phyloP scores from a whole-genome alignment of 2,888 invertebrate genomes.

The Prosapia bicincta region DNA sequence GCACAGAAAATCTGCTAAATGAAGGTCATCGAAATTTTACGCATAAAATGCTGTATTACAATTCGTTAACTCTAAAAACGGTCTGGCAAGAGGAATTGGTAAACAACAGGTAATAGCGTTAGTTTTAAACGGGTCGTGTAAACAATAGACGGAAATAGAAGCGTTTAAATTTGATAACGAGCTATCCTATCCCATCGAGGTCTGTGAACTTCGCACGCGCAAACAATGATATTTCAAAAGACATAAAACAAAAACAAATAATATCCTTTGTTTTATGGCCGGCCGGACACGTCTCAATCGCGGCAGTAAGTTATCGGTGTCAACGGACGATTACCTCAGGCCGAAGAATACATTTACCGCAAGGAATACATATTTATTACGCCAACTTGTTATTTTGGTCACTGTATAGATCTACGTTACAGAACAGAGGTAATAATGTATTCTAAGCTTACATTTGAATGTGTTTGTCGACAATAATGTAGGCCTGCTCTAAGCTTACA shows the following conservation, averaged over 20 bases:
- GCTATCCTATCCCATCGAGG: neutral
- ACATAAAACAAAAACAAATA: neutral
- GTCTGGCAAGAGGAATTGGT: neutral
- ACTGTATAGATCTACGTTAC: too few relatives aligned
- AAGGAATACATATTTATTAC: neutral
- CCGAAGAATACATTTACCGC: neutral
- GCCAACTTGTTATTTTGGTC: neutral
- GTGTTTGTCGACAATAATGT: too few relatives aligned
- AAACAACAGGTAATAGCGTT: neutral
- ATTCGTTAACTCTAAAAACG: too few relatives aligned
- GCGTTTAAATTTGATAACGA: neutral
- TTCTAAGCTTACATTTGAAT: too few relatives aligned
- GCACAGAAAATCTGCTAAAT: too few relatives aligned
- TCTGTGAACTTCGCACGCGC: neutral
- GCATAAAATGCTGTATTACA: too few relatives aligned
- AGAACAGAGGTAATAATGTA: too few relatives aligned
- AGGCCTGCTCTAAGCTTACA: too few relatives aligned
- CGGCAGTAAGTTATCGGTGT: neutral
- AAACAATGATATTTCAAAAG: neutral
- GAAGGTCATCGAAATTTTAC: too few relatives aligned
- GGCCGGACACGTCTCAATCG: neutral
- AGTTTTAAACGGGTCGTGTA: neutral
- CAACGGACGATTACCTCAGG: neutral
- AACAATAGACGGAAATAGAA: slow-evolving; percentile 2
- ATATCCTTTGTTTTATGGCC: neutral